Evolutionary conservation across 2,797 vertebrate genomes (phyloP).

Genomic region (Meriones psammophilus): DNA sequence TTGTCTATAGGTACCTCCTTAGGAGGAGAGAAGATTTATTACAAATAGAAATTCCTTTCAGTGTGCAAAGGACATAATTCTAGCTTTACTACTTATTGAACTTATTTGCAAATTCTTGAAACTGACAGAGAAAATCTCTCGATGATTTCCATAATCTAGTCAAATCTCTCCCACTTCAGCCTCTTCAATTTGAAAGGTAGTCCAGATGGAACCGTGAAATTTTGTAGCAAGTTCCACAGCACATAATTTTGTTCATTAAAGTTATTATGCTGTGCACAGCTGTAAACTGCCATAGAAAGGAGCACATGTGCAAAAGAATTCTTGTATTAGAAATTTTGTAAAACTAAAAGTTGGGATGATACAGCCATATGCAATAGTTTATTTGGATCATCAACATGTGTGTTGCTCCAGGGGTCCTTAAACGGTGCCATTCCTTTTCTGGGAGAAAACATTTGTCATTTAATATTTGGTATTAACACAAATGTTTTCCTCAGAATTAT

Average conservation of each 20-base stretch:
- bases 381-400: slow-evolving; percentile 81
- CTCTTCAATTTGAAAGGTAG: slow-evolving; percentile 71
- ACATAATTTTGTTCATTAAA: slow-evolving; percentile 83
- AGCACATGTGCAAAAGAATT: slow-evolving; percentile 77
- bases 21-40: background rate
- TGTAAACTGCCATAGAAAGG: slow-evolving; percentile 68
- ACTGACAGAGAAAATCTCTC: slow-evolving; percentile 49
- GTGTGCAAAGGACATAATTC: background rate
- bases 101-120: slow-evolving; percentile 57
- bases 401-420: slow-evolving; percentile 69
- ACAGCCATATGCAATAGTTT: slow-evolving; percentile 79
- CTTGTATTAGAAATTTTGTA: slow-evolving; percentile 75
- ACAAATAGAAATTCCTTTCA: background rate
- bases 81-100: slow-evolving; percentile 59
- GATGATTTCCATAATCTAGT: slow-evolving; percentile 58
- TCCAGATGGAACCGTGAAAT: slow-evolving; percentile 70
- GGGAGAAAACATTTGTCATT: slow-evolving; percentile 75
- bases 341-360: slow-evolving; percentile 79
- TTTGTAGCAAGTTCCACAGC: slow-evolving; percentile 67
- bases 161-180: slow-evolving; percentile 61
- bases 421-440: slow-evolving; percentile 69
- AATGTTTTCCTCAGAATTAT: slow-evolving; percentile 80
- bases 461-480: slow-evolving; percentile 78
- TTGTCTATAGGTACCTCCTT: background rate
- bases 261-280: slow-evolving; percentile 74